phyloP scores from a whole-genome alignment of 2,113 vertebrate species.

The Sprattus sprattus region DNA sequence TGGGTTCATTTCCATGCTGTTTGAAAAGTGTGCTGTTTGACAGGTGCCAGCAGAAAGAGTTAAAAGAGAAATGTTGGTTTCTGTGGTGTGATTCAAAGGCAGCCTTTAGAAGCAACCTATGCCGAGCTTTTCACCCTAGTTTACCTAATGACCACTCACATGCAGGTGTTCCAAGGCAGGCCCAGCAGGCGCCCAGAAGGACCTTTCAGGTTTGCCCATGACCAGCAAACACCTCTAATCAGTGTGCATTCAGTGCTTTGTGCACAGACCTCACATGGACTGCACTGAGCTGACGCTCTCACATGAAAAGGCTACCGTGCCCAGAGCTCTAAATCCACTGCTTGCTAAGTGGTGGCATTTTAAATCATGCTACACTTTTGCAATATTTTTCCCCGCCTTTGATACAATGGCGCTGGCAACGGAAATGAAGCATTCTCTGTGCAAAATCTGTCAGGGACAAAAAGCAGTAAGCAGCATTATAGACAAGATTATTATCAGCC shows the following conservation, averaged over 20 bases:
- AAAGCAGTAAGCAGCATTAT: no score
- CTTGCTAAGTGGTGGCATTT: not conserved
- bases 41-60: not conserved
- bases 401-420: no score
- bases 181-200: constrained; percentile 10
- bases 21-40: not conserved
- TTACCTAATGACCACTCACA: not conserved
- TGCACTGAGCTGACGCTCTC: not conserved
- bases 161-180: not conserved
- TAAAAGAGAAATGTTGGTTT: not conserved
- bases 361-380: not conserved
- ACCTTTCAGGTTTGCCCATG: not conserved
- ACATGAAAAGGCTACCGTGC: not conserved
- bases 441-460: constrained; percentile 22
- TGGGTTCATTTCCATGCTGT: not conserved
- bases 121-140: not conserved
- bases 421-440: not conserved
- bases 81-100: not conserved
- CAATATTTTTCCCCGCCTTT: no score
- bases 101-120: not conserved
- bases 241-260: not conserved
- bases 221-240: not conserved
- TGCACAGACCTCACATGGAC: not conserved
- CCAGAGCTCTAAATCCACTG: not conserved
- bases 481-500: not conserved